Conservation (phyloP, 2,113 vertebrate species). For the Mugil cephalus region DNA sequence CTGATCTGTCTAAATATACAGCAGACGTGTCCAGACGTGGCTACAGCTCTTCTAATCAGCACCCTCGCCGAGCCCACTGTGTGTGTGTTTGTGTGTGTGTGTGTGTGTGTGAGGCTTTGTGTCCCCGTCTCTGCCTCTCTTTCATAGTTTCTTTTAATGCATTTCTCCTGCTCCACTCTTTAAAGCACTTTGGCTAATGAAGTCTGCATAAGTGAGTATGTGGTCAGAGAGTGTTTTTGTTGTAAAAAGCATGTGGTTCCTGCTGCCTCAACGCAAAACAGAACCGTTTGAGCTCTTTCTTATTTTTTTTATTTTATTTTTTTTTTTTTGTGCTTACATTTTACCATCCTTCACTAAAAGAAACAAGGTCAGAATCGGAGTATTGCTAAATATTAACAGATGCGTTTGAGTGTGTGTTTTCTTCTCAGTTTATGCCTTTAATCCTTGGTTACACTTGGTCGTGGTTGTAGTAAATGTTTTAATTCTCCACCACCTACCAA, state of each 20-base stretch:
- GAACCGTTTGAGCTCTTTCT: slow-evolving; percentile 41
- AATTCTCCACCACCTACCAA: background rate
- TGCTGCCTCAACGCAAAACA: slow-evolving; percentile 50
- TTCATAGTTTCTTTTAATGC: slow-evolving; percentile 41
- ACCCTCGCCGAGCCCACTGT: slow-evolving; percentile 45
- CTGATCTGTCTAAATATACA: slow-evolving; percentile 82
- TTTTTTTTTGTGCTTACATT: slow-evolving; percentile 55
- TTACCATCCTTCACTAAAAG: slow-evolving; percentile 61
- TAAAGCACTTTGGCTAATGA: slow-evolving; percentile 48
- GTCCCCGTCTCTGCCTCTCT: slow-evolving; percentile 15
- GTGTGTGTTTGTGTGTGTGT: slow-evolving; percentile 20
- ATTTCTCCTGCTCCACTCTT: slow-evolving; percentile 8
- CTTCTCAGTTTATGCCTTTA: background rate
- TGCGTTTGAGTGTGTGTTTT: slow-evolving; percentile 13
- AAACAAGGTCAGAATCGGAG: slow-evolving; percentile 62
- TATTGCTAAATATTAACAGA: slow-evolving; percentile 74
- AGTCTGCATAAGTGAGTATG: slow-evolving; percentile 55
- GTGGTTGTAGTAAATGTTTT: background rate
- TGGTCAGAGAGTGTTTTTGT: slow-evolving; percentile 55
- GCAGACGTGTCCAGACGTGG: slow-evolving; percentile 76
- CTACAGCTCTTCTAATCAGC: slow-evolving; percentile 67
- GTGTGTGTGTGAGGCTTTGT: slow-evolving; percentile 14
- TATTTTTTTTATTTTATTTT: slow-evolving; percentile 62
- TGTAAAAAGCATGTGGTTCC: slow-evolving; percentile 51
- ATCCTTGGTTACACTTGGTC: slow-evolving; percentile 17